phyloP scores from a whole-genome alignment of 2,888 invertebrate species.

The Drosophila nr. fundita region DNA sequence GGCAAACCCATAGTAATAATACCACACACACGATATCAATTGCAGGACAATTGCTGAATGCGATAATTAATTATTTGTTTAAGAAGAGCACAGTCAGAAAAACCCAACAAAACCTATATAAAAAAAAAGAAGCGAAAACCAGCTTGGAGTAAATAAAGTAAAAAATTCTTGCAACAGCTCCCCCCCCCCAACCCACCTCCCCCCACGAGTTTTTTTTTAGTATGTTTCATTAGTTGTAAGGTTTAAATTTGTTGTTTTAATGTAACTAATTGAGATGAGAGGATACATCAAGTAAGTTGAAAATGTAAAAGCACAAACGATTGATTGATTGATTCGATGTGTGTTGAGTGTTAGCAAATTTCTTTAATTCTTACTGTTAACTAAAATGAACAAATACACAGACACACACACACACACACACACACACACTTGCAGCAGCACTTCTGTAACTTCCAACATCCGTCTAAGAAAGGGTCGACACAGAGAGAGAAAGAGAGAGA shows the following conservation, averaged over 20 bases:
- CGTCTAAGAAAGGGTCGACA: slow-evolving; percentile 5
- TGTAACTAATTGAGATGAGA: not conserved
- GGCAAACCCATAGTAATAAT: not conserved
- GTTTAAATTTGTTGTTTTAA: not conserved
- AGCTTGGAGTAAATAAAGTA: not conserved
- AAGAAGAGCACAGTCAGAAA: not conserved
- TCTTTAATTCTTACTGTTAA: not conserved
- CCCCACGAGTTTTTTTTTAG: not conserved
- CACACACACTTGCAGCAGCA: slow-evolving; percentile 6
- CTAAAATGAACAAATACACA: slow-evolving; percentile 1
- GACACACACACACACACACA: slow-evolving; percentile 21
- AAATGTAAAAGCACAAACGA: not conserved
- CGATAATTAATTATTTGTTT: not conserved
- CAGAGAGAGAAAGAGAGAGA: not conserved
- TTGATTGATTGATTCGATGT: not conserved
- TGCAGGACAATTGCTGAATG: not conserved
- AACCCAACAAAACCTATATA: not conserved
- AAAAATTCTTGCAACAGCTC: not conserved
- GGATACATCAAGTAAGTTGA: not conserved
- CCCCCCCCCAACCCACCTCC: not conserved
- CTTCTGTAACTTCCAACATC: slow-evolving; percentile 3
- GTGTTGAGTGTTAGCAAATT: not conserved
- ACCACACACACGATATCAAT: not conserved
- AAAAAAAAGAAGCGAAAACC: not conserved
- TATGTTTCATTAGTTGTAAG: not conserved